Evolutionary conservation across 2,797 vertebrate species (phyloP).

Genomic region (Mus spretus): DNA sequence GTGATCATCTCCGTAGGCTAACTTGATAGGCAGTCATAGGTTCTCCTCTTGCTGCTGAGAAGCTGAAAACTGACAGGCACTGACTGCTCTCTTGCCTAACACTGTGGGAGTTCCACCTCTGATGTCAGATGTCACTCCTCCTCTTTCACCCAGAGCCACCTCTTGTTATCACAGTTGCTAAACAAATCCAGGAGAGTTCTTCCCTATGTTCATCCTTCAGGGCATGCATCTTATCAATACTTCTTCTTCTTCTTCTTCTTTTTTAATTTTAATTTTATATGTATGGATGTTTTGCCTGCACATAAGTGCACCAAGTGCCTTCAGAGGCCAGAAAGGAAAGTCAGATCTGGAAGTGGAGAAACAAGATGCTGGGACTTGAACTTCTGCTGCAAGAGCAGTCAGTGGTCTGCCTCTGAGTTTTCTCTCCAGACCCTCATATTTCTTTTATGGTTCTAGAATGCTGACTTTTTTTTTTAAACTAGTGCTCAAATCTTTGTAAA

Average conservation of each 20-base stretch:
- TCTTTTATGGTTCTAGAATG: constrained; percentile 4
- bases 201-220: neutral
- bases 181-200: neutral
- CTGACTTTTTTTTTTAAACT: neutral
- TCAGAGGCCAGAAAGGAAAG: neutral
- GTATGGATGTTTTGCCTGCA: neutral
- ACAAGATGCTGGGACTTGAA: neutral
- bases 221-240: neutral
- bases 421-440: neutral
- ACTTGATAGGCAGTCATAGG: neutral
- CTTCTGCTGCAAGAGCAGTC: neutral
- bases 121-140: fast-evolving
- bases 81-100: fast-evolving
- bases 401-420: neutral
- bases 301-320: neutral
- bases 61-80: neutral
- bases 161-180: neutral
- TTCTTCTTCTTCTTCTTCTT: neutral
- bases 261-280: neutral
- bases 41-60: neutral
- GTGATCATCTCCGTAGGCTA: neutral
- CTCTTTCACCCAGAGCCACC: neutral
- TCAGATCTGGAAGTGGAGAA: neutral
- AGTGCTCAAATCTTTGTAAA: constrained; percentile 36
- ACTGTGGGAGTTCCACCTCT: neutral